These are phyloP conservation scores for Lonchura striata DNA, from an alignment of 2,113 vertebrate genomes.

Conservation along the genomic window DNA sequence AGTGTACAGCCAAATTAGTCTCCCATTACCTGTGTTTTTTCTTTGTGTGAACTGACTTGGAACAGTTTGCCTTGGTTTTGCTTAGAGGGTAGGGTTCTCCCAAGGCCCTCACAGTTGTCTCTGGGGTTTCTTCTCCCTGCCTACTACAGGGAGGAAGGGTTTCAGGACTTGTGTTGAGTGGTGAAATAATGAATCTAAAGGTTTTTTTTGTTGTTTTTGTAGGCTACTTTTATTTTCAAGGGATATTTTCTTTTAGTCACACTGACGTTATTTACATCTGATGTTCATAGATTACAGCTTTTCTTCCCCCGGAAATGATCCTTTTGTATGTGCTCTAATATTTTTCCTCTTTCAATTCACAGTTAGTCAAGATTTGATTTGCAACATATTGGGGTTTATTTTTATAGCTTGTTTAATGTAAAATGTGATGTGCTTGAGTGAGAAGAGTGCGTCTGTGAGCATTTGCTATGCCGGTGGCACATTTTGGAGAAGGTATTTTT, in stretches of 20 bases:
- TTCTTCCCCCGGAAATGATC: neutral
- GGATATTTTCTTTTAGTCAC: neutral
- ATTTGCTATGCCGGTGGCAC: accelerated
- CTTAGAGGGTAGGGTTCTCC: neutral
- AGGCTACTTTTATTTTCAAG: neutral
- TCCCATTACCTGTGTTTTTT: neutral
- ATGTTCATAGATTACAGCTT: neutral
- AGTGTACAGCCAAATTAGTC: neutral
- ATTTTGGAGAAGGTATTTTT: neutral
- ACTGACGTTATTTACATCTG: accelerated
- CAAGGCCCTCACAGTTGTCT: neutral
- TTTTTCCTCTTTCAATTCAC: neutral
- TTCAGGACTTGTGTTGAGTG: neutral
- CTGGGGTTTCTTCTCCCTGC: neutral
- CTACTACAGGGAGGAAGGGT: accelerated
- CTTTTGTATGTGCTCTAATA: neutral
- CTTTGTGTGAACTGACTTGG: neutral
- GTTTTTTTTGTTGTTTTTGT: neutral
- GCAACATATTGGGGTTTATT: neutral
- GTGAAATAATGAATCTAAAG: neutral
- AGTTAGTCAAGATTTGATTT: neutral
- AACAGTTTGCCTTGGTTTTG: neutral
- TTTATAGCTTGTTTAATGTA: neutral
- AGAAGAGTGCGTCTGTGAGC: neutral
- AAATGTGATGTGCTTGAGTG: neutral